Conservation (phyloP, 1,140 invertebrate genomes). For the Telenomus remus region DNA sequence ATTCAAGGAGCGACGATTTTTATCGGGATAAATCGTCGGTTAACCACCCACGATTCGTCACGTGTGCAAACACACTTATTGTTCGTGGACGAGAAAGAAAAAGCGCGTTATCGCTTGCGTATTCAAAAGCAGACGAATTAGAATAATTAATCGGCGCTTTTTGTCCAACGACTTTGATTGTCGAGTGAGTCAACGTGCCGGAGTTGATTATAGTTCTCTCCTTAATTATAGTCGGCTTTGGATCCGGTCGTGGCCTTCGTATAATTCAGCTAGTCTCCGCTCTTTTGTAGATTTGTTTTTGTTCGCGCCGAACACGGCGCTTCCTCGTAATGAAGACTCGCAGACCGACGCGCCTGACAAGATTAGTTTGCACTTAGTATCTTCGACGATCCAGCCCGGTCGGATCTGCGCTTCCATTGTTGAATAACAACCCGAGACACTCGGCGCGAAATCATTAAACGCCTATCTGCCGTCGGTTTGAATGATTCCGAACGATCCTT, state of each 20-base stretch:
- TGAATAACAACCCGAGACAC: background rate
- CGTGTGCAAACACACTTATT: slow-evolving; percentile 18
- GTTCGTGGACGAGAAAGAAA: slow-evolving; percentile 19
- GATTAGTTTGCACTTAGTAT: slow-evolving; percentile 55
- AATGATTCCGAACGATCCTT: too few relatives aligned
- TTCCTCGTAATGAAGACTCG: slow-evolving; percentile 56
- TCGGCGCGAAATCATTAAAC: background rate
- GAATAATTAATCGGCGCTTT: background rate
- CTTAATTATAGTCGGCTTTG: slow-evolving; percentile 59
- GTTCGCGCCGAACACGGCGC: slow-evolving; percentile 24
- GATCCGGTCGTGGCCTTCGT: slow-evolving; percentile 56
- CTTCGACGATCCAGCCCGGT: slow-evolving; percentile 32
- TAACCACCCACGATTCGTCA: too few relatives aligned
- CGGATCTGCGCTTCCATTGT: slow-evolving; percentile 30
- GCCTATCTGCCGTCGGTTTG: background rate
- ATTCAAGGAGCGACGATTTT: too few relatives aligned
- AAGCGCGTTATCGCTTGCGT: background rate
- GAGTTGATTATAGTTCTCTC: slow-evolving; percentile 40
- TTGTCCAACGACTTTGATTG: background rate
- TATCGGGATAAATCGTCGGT: too few relatives aligned
- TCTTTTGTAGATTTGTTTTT: slow-evolving; percentile 42
- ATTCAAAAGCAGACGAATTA: background rate
- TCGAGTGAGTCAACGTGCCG: background rate
- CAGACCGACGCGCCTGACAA: slow-evolving; percentile 38
- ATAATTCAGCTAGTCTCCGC: slow-evolving; percentile 56